phyloP scores from a whole-genome alignment of 2,888 invertebrate species.

The Campoletis raptor region DNA sequence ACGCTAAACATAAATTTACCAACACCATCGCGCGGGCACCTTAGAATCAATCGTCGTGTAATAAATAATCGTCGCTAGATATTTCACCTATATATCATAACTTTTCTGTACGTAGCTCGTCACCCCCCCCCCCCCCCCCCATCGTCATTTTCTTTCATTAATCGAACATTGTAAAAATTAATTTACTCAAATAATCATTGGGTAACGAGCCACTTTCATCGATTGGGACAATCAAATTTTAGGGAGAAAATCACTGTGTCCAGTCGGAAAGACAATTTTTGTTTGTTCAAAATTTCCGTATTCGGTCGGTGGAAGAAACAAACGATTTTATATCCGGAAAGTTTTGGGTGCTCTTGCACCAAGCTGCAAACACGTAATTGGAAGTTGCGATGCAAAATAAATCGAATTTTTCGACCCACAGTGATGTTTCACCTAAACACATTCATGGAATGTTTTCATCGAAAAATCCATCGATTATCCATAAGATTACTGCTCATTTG shows the following conservation, averaged over 20 bases:
- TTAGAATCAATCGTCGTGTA: conserved; percentile 53
- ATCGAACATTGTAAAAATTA: background rate
- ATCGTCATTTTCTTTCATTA: background rate
- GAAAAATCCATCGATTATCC: background rate
- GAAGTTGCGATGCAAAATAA: no score
- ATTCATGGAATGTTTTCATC: background rate
- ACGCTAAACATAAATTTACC: conserved; percentile 45
- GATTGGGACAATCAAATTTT: background rate
- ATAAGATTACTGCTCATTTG: conserved; percentile 5
- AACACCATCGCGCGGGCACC: conserved; percentile 47
- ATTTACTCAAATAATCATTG: background rate
- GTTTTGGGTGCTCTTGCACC: background rate
- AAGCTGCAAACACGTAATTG: background rate
- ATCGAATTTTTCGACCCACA: no score
- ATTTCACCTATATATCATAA: conserved; percentile 49
- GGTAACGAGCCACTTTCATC: background rate
- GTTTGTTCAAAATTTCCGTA: no score
- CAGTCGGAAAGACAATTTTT: no score
- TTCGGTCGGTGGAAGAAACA: no score
- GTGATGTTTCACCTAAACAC: no score
- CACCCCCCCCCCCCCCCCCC: background rate
- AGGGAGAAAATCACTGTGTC: no score
- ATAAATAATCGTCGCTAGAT: conserved; percentile 50
- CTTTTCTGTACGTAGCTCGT: conserved; percentile 48
- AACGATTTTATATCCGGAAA: no score